These are phyloP conservation scores for Romanogobio albipinnatus DNA, from an alignment of 2,113 vertebrate species.

Conservation along the genomic window DNA sequence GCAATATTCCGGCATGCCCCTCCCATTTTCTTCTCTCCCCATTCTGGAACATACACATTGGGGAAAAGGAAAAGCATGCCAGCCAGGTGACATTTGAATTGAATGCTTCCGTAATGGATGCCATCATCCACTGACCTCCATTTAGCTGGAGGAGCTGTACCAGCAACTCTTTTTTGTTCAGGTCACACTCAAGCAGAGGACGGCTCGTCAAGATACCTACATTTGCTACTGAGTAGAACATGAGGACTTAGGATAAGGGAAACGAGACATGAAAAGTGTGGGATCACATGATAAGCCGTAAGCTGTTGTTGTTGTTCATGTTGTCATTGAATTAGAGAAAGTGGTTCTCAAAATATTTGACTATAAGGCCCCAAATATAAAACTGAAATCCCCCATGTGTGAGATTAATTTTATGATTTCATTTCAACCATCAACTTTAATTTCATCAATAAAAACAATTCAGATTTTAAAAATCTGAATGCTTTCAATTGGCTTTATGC, in stretches of 20 bases:
- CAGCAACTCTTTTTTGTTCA: slow-evolving; percentile 65
- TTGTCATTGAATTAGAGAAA: not conserved
- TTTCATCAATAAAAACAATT: too few relatives aligned
- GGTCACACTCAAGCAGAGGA: slow-evolving; percentile 72
- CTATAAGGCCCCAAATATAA: not conserved
- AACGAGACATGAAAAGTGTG: not conserved
- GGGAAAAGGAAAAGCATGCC: slow-evolving; percentile 67
- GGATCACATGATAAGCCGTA: not conserved
- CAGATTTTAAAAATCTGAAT: too few relatives aligned
- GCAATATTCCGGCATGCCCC: slow-evolving; percentile 39
- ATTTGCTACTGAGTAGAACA: slow-evolving; percentile 25
- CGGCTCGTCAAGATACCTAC: slow-evolving; percentile 69
- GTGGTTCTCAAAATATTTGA: not conserved
- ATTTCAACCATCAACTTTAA: too few relatives aligned
- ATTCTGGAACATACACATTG: slow-evolving; percentile 66
- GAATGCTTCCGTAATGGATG: slow-evolving; percentile 76
- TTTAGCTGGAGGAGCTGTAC: slow-evolving; percentile 73
- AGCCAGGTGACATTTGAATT: slow-evolving; percentile 80
- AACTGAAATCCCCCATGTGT: too few relatives aligned
- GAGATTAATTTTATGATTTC: not conserved
- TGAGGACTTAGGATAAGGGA: not conserved
- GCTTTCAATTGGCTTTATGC: too few relatives aligned
- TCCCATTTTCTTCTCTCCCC: slow-evolving; percentile 25
- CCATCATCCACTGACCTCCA: slow-evolving; percentile 74
- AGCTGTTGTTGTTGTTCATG: not conserved